Percentiles rank a stretch among this genome's conserved stretches.
phyloP scores from a whole-genome alignment of 2,888 invertebrate species.

The Lasius platythorax region DNA sequence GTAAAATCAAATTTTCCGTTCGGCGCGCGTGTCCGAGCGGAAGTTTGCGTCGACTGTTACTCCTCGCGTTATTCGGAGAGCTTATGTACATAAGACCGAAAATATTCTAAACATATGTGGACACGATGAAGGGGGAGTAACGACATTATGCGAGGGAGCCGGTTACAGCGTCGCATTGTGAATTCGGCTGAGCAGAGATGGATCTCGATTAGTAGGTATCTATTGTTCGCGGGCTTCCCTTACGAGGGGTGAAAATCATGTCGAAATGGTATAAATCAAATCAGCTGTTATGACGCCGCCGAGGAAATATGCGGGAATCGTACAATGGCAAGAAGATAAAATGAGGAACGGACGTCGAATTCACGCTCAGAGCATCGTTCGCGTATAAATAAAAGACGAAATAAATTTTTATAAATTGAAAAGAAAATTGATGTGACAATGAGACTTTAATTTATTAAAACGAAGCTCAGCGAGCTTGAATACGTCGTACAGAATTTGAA shows the following conservation, averaged over 20 bases:
- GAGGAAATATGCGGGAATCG: neutral
- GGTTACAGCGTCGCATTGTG: conserved; percentile 11
- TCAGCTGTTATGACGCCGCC: neutral
- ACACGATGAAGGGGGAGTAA: neutral
- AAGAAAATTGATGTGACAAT: neutral
- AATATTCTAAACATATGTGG: conserved; percentile 26
- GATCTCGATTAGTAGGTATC: conserved; percentile 16
- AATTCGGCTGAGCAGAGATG: neutral
- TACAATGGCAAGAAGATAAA: neutral
- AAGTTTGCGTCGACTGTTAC: neutral
- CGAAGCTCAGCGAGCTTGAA: neutral
- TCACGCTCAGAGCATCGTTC: neutral
- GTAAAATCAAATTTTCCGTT: neutral
- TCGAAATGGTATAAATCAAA: conserved; percentile 51
- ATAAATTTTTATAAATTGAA: neutral
- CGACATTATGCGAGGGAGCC: neutral
- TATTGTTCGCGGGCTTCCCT: conserved; percentile 2
- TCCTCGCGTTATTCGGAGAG: neutral
- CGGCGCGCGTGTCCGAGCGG: neutral
- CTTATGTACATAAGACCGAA: neutral
- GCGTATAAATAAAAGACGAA: neutral
- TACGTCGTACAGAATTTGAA: neutral
- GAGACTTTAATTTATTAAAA: neutral
- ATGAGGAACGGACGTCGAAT: neutral
- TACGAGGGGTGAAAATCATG: neutral